phyloP scores from a whole-genome alignment of 2,888 invertebrate genomes.

The Andrena fulva region DNA sequence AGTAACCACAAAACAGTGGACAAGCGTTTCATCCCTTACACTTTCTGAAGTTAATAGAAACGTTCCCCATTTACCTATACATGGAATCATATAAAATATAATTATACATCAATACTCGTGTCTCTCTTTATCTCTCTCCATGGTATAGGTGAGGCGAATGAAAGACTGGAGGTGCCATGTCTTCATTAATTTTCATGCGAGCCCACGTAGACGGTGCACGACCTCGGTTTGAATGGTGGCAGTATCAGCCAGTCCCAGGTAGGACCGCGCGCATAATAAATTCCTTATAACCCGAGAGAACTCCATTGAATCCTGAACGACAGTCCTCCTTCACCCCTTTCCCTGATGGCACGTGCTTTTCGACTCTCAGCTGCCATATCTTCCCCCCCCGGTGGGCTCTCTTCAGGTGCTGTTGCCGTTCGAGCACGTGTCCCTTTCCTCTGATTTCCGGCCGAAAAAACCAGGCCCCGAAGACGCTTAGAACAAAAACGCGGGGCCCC shows the following conservation, averaged over 20 bases:
- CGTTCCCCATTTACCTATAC: too few relatives aligned
- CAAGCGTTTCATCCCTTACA: not conserved
- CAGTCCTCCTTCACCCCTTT: conserved; percentile 45
- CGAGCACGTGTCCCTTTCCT: conserved; percentile 66
- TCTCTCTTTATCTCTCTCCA: too few relatives aligned
- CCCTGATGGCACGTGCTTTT: conserved; percentile 71
- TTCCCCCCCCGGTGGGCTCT: conserved; percentile 26
- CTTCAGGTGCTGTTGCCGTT: conserved; percentile 67
- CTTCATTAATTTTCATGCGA: conserved; percentile 70
- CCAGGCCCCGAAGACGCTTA: conserved; percentile 44
- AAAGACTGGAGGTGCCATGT: not conserved
- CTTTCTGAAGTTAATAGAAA: not conserved
- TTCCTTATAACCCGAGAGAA: conserved; percentile 65
- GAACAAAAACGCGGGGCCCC: conserved; percentile 61
- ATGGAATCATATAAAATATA: too few relatives aligned
- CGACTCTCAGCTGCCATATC: conserved; percentile 66
- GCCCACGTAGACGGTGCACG: conserved; percentile 61
- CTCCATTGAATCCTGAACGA: conserved; percentile 68
- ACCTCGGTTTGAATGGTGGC: conserved; percentile 64
- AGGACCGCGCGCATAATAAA: conserved; percentile 74
- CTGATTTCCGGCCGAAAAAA: conserved; percentile 68
- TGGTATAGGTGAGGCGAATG: too few relatives aligned
- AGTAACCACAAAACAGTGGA: not conserved
- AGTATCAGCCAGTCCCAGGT: conserved; percentile 57
- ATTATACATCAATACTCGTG: too few relatives aligned